Evolutionary conservation across 2,797 vertebrate species (phyloP).

Genomic region (Delichon dasypus): DNA sequence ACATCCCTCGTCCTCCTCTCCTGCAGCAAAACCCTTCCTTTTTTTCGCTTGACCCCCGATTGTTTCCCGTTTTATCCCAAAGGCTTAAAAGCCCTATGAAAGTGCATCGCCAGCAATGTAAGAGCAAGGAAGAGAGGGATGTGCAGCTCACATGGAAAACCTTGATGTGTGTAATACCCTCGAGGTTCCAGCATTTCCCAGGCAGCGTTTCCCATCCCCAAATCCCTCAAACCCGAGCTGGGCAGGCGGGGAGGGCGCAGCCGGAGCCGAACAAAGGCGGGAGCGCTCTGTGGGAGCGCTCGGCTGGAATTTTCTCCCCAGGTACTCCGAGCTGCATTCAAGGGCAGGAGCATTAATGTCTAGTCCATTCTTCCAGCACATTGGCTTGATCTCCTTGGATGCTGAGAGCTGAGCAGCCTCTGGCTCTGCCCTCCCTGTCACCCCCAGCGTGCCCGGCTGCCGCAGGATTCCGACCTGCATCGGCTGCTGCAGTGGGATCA

Average conservation of each 20-base stretch:
- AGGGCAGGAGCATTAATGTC: not conserved
- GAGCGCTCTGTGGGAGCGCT: not conserved
- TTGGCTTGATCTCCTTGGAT: not conserved
- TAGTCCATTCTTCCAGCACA: not conserved
- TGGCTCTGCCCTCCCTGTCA: not conserved
- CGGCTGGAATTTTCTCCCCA: not conserved
- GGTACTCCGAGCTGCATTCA: not conserved
- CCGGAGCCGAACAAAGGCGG: not conserved
- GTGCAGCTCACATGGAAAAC: not conserved
- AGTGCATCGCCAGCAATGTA: not conserved
- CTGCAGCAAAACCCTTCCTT: not conserved
- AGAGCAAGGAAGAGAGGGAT: not conserved
- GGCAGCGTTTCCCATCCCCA: not conserved
- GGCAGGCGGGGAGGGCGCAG: not conserved
- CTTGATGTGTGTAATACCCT: not conserved
- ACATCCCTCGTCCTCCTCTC: not conserved
- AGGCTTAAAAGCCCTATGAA: not conserved
- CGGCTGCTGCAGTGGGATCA: fast-evolving
- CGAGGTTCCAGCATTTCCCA: not conserved
- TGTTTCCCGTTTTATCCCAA: conserved; percentile 35
- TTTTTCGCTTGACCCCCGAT: conserved; percentile 41
- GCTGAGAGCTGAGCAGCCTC: fast-evolving
- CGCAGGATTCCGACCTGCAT: fast-evolving
- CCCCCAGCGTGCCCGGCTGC: not conserved
- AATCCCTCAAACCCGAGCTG: not conserved